Percentiles rank a stretch among this genome's conserved stretches.
These are phyloP conservation scores for Pangasius djambal DNA, from an alignment of 2,797 vertebrate species.

Conservation along the genomic window DNA sequence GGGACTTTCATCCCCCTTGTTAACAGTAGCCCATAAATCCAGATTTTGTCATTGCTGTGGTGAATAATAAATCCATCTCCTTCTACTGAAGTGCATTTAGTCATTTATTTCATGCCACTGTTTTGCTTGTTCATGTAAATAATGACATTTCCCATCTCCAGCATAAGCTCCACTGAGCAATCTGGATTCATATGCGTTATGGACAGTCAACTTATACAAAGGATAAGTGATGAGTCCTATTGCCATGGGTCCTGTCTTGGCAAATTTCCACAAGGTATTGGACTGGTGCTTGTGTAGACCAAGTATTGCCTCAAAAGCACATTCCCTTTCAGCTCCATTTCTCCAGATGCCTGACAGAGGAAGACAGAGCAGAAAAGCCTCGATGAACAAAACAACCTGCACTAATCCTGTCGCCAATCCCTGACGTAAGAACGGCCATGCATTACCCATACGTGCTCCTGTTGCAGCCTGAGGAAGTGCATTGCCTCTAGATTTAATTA, in stretches of 20 bases:
- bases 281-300: constrained; percentile 18
- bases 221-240: constrained; percentile 27
- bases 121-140: constrained; percentile 15
- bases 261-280: constrained; percentile 28
- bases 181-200: constrained; percentile 2
- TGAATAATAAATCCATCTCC: constrained; percentile 22
- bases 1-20: constrained; percentile 43
- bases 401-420: constrained; percentile 32
- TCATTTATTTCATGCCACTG: constrained; percentile 26
- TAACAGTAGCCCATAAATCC: constrained; percentile 47
- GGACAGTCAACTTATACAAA: constrained; percentile 8
- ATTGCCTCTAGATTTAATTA: constrained; percentile 48
- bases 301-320: constrained; percentile 21
- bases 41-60: constrained; percentile 12
- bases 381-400: constrained; percentile 46
- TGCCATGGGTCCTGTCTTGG: constrained; percentile 38
- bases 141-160: constrained; percentile 17
- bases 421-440: constrained; percentile 35
- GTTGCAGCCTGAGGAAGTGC: constrained; percentile 34
- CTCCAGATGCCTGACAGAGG: constrained; percentile 44
- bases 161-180: constrained; percentile 2
- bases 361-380: constrained; percentile 49
- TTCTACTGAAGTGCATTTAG: constrained; percentile 1
- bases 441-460: constrained; percentile 44
- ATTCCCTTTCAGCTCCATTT: constrained; percentile 38